Evolutionary conservation across 1,140 invertebrate genomes (phyloP).

Genomic region (Bicyclus anynana): DNA sequence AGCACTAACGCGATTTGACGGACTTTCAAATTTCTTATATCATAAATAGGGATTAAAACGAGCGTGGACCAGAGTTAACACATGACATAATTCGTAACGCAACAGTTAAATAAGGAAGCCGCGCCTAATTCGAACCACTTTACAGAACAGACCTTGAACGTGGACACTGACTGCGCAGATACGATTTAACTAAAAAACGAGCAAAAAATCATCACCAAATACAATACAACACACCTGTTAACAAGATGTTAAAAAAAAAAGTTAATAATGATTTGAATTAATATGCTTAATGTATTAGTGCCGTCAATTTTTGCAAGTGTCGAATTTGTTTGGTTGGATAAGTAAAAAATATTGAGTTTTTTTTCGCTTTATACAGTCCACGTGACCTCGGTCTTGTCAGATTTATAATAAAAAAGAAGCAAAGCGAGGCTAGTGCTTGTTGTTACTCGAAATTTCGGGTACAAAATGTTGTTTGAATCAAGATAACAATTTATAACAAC

Average conservation of each 20-base stretch:
- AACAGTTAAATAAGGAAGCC: slow-evolving; percentile 19
- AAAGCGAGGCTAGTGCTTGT: neutral
- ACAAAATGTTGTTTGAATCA: neutral
- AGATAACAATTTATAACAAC: neutral
- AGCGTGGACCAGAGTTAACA: neutral
- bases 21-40: no score
- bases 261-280: neutral
- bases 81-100: slow-evolving; percentile 9
- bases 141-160: slow-evolving; percentile 20
- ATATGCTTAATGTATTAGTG: neutral
- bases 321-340: neutral
- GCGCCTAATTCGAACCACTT: slow-evolving; percentile 19
- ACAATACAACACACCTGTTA: slow-evolving; percentile 2
- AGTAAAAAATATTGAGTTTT: neutral
- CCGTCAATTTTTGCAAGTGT: neutral
- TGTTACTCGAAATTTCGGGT: neutral
- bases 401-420: neutral
- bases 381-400: slow-evolving; percentile 3
- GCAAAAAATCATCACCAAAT: slow-evolving; percentile 7
- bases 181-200: slow-evolving; percentile 8
- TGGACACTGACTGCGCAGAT: slow-evolving; percentile 19
- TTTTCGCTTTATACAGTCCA: neutral
- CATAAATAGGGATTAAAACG: no score
- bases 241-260: neutral
- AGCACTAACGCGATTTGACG: no score